Base-by-base conservation (phyloP, 2,888 invertebrate species). In the Lucinisca nassula region DNA sequence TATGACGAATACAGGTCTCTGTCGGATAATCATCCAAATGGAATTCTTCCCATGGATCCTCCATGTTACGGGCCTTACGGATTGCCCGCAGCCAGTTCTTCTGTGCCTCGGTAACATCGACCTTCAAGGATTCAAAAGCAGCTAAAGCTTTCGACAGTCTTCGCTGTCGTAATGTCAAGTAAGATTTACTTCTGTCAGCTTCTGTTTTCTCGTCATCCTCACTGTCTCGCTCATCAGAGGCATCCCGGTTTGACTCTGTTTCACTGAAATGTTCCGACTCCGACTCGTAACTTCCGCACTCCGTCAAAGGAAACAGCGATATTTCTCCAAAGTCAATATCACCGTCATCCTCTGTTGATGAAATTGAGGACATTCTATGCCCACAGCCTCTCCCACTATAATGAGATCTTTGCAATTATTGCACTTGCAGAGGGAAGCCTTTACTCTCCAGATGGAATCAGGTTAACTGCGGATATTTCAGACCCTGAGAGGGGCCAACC, bases 21-120 rank as follows among this genome's bases (percentile, higher is more conserved):
- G 95, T 95, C 45, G 96, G 95, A 45, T 96, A 95, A 40, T 96
- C 95, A 76, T 97, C 96, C 49, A 97, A 95, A 87, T 96, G 96
- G 91, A 96, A 97, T 84, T 96, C 94, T 85, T 96, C 96, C 97
- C 97, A 97, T 0, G 97, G 97, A 92, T 97, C 97, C 55, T 94
- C 92, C 92, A 96, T 82, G 80, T 92, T 90, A 88, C 94, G 89
- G 40, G 94, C 93, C 87, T 95, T 94, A 37, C 82, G 77, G 37
- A 94, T 93, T n/a, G 95, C 95, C 21, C 87, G 85, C 4, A 93
- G 74, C 96, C 96, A 96, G 76, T 94, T 93, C 40, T 85, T 86
- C 61, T 92, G 89, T 32, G 92, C 90, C 70, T 86, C 82, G 40
- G 79, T 90, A 21, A 82, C 73, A 67, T 83, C 87, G 27, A 87